Percentiles rank a stretch among this genome's conserved stretches.
Evolutionary conservation across 1,140 invertebrate genomes (phyloP).

Genomic region (Pseudomyrmex flavicornis): DNA sequence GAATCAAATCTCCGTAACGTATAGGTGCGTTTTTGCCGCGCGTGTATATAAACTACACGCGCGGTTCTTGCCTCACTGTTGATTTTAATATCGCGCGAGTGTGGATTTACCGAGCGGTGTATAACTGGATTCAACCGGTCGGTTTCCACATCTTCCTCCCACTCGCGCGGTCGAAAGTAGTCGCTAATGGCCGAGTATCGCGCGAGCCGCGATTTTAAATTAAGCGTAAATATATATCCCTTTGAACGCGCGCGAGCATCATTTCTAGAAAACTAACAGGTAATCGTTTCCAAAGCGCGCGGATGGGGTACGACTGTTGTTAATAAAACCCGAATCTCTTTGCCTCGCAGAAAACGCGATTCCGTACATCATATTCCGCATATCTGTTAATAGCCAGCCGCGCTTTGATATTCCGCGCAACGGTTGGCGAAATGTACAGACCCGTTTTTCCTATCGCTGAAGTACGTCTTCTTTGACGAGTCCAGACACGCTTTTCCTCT

Average conservation of each 20-base stretch:
- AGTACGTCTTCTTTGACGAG: not conserved
- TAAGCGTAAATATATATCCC: slow-evolving; percentile 58
- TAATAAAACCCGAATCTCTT: slow-evolving; percentile 42
- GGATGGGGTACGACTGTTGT: slow-evolving; percentile 25
- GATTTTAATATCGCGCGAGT: slow-evolving; percentile 47
- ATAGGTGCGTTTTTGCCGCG: slow-evolving; percentile 15
- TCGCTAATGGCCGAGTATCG: slow-evolving; percentile 40
- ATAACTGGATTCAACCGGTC: slow-evolving; percentile 41
- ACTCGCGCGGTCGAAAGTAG: slow-evolving; percentile 35
- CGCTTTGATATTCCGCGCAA: slow-evolving; percentile 28
- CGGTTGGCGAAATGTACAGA: not conserved
- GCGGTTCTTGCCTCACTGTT: slow-evolving; percentile 19
- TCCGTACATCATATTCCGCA: slow-evolving; percentile 9
- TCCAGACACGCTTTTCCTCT: not conserved
- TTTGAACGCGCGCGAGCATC: slow-evolving; percentile 32
- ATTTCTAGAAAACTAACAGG: slow-evolving; percentile 54
- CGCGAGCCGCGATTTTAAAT: slow-evolving; percentile 48
- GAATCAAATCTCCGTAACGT: slow-evolving; percentile 42
- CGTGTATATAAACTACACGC: slow-evolving; percentile 7
- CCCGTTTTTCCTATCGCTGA: too few species aligned
- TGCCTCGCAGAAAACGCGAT: slow-evolving; percentile 34
- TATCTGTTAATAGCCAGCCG: too few species aligned
- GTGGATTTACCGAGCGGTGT: slow-evolving; percentile 16
- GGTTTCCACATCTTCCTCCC: slow-evolving; percentile 14
- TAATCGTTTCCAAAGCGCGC: slow-evolving; percentile 21